Base-by-base conservation (phyloP, 2,888 invertebrate genomes). In the Nezara viridula region DNA sequence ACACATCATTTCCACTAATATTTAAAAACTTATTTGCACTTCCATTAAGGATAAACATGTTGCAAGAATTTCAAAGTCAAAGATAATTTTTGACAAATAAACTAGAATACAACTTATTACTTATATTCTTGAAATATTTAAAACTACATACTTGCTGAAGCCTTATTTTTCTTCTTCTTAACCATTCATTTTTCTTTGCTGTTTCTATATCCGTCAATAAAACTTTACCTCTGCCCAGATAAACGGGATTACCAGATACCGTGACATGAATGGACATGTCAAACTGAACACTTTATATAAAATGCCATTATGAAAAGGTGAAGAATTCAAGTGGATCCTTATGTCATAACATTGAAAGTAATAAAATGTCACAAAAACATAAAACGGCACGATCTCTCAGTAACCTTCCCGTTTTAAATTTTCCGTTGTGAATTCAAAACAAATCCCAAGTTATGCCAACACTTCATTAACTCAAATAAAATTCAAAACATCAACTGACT, bases 241-340 rank as follows among this genome's bases (percentile, higher is more conserved):
- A 93, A 14, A 94, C 92, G 85, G 94, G 94, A 92, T 94, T 95
- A 47, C 94, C 94, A 91, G 93, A 94, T 14, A 95, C 94, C 24
- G 94, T 94, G 88, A 95, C 94, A 92, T 95, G 94, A 91, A 95
- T 94, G 86, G 95, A 95, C 95, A 95, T 95, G 37, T 86, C 86
- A 55, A 52, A 52, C 12, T 86, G 47, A 86, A 32, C 21, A n/a
- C 44, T 81, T 81, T 81, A 40, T 0, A 81, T 47, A 44, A 81
- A 44, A 81, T 47, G 14, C 44, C 81, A 81, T 81, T 44, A 81
- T 81, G 24, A 44, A 44, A 47, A 44, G 9, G 37, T 14, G 19
- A 37, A 32, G 32, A 73, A 19, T 3, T 37, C 19, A 73, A 2
- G 7, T 12, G 27, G 9, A 37, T 16, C 32, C 37, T 37, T 73